Evolutionary conservation across 2,797 vertebrate genomes (phyloP), one percentile per base, ranked within the genome.

Genomic region (Notoglanidium macrostoma): DNA sequence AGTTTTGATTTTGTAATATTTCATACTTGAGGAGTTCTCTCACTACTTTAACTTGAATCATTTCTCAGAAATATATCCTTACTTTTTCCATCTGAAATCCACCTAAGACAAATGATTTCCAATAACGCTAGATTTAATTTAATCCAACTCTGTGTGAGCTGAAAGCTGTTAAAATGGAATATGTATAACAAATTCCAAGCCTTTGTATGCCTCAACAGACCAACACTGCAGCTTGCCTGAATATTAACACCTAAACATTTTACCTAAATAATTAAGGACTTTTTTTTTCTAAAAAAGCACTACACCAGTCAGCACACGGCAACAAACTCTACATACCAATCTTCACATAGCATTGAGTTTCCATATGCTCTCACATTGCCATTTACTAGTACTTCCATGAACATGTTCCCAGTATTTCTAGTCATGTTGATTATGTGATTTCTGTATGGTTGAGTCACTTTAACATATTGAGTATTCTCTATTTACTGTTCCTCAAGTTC

Each of bases 141-240:
- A 78, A 78, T 78, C 29, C 61, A 57, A 49, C 23, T 55, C 15
- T 81, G 54, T 72, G 54, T 51, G 40, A 81, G 65, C 77, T 80
- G 14, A 57, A 78, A 35, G 54, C 29, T 57, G 73, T 54, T 54
- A 23, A 76, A 76, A 76, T 57, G 19, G 54, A 57, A 2, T 57
- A 78, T n/a, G 23, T 59, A 26, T 59, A 61, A 26, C 35, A 44
- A 78, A 57, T 8, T 35, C 26, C 26, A 51, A 10, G 4, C 11
- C 40, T 0, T 19, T 44, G 21, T 72, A 44, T 4, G 65, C 14
- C 21, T 44, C 68, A 72, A 44, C 68, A 44, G 35, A 72, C 21
- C 19, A 44, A 72, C 19, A 72, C 4, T 44, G 5, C 40, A 46
- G 40, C 40, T 23, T 46, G 70, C 70, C 10, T 46, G 40, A 73